Conservation (phyloP, 2,113 vertebrate species). For the Colaptes auratus region DNA sequence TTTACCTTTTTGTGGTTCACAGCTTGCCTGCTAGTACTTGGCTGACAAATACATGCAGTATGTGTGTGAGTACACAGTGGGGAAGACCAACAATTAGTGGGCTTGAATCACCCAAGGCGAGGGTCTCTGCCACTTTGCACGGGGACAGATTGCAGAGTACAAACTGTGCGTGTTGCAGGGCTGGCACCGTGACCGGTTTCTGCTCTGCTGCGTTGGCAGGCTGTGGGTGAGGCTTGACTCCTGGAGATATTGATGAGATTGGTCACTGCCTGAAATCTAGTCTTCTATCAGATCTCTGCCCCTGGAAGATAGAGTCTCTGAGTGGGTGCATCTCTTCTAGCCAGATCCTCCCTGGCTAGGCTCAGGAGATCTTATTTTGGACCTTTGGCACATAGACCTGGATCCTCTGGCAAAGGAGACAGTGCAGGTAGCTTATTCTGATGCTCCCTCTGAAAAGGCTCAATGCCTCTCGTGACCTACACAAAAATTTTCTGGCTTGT, state of each 20-base stretch:
- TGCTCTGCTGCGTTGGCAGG: not conserved
- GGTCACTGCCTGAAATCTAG: not conserved
- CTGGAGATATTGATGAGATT: not conserved
- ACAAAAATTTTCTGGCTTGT: not conserved
- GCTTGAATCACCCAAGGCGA: slow-evolving; percentile 39
- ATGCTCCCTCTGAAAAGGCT: not conserved
- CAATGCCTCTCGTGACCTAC: not conserved
- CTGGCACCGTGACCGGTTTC: not conserved
- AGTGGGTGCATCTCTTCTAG: not conserved
- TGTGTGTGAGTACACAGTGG: not conserved
- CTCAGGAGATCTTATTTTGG: not conserved
- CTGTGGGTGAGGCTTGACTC: slow-evolving; percentile 6
- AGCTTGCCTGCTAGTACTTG: not conserved
- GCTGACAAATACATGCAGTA: slow-evolving; percentile 41
- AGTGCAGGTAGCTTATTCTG: not conserved
- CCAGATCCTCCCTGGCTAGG: not conserved
- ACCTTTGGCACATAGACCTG: not conserved
- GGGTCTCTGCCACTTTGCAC: not conserved
- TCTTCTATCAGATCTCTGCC: not conserved
- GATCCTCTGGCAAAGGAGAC: not conserved
- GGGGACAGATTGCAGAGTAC: not conserved
- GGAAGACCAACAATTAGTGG: slow-evolving; percentile 39
- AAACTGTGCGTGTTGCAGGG: not conserved
- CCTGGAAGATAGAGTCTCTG: not conserved
- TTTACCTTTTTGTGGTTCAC: slow-evolving; percentile 38